These are phyloP conservation scores for Drosophila quadrilineata DNA, from an alignment of 1,140 invertebrate species.

Conservation along the genomic window DNA sequence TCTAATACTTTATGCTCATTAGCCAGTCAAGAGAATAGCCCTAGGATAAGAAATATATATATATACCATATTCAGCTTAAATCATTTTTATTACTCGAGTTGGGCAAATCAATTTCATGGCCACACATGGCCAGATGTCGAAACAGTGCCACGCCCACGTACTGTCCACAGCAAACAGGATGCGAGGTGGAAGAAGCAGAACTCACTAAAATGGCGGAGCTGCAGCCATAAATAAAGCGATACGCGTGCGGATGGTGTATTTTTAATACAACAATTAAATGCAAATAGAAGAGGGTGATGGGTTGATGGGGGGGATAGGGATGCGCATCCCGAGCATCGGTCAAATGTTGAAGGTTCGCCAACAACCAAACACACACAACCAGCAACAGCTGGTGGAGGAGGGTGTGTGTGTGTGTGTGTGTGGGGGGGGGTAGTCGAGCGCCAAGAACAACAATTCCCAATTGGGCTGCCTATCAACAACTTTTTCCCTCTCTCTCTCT, in stretches of 20 bases:
- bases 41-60: not conserved
- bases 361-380: constrained; percentile 4
- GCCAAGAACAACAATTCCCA: constrained; percentile 32
- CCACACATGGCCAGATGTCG: constrained; percentile 23
- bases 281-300: too few relatives aligned
- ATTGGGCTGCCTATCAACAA: constrained; percentile 52
- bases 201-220: constrained; percentile 29
- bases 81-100: constrained; percentile 20
- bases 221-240: constrained; percentile 64
- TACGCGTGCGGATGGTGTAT: constrained; percentile 54
- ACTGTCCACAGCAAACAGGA: constrained; percentile 40
- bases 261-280: constrained; percentile 77
- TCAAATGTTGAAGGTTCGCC: constrained; percentile 58
- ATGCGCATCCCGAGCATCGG: constrained; percentile 14
- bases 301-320: too few relatives aligned
- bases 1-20: too few relatives aligned
- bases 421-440: too few relatives aligned
- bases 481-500: constrained; percentile 60
- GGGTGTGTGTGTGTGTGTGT: too few relatives aligned
- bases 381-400: constrained; percentile 44
- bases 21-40: too few relatives aligned
- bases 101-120: constrained; percentile 42
- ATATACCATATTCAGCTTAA: not conserved
- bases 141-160: constrained; percentile 52
- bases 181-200: too few relatives aligned